Evolutionary conservation across 1,140 invertebrate species (phyloP).

Genomic region (Achatina immaculata): DNA sequence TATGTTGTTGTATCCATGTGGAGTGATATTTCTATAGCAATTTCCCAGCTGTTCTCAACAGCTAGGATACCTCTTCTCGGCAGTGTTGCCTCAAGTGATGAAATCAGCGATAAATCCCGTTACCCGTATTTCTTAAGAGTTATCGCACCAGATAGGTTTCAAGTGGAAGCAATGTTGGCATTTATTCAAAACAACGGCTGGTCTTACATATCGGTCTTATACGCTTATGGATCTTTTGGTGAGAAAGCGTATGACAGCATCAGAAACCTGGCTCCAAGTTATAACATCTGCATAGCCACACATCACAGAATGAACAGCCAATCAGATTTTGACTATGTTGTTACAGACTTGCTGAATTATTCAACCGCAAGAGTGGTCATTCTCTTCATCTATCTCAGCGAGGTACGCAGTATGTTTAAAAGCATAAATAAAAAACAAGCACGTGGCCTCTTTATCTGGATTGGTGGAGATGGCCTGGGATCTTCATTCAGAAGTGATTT

Average conservation of each 20-base stretch:
- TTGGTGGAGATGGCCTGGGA: neutral
- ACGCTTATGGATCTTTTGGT: conserved; percentile 80
- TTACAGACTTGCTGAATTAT: neutral
- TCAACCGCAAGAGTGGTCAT: conserved; percentile 2
- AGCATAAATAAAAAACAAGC: neutral
- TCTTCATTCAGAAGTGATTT: neutral
- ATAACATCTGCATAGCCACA: conserved; percentile 81
- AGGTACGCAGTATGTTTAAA: neutral
- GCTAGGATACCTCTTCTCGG: conserved; percentile 77
- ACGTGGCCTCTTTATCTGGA: conserved; percentile 25
- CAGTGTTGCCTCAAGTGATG: conserved; percentile 41
- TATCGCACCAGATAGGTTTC: conserved; percentile 60
- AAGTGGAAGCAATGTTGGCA: conserved; percentile 80
- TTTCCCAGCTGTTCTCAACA: conserved; percentile 75
- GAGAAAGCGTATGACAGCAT: conserved; percentile 79
- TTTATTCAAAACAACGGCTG: conserved; percentile 77
- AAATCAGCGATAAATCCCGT: conserved; percentile 42
- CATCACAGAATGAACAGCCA: neutral
- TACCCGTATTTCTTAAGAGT: conserved; percentile 52
- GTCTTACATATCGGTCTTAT: conserved; percentile 80
- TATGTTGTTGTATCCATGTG: too few relatives aligned
- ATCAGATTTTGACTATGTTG: neutral
- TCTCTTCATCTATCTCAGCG: neutral
- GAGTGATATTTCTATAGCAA: conserved; percentile 78
- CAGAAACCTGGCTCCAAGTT: conserved; percentile 75